A percentile compares a stretch with the other conserved stretches of the same genome.
These are phyloP conservation scores for Thunnus albacares DNA, from an alignment of 2,797 vertebrate species.

Conservation along the genomic window DNA sequence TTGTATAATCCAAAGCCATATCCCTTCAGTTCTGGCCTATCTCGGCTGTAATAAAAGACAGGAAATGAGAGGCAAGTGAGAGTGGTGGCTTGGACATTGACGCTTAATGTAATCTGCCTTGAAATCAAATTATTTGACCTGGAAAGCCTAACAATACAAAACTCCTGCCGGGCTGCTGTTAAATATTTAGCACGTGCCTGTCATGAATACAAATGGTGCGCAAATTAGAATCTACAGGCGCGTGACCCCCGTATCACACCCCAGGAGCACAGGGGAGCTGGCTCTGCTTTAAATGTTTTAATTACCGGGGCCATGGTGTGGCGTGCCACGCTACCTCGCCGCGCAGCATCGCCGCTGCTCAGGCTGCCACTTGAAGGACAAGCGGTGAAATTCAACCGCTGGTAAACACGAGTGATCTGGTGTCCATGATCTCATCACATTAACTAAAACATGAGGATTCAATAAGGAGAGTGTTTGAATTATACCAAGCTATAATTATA, in stretches of 20 bases:
- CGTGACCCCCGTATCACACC: conserved; percentile 95
- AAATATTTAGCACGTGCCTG: conserved; percentile 95
- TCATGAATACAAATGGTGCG: conserved; percentile 98
- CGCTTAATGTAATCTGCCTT: conserved; percentile 94
- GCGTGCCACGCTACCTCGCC: conserved; percentile 62
- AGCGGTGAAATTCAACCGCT: conserved; percentile 84
- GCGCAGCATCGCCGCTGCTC: conserved; percentile 38
- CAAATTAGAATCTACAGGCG: conserved; percentile 99
- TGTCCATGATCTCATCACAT: conserved; percentile 76
- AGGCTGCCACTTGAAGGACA: conserved; percentile 90
- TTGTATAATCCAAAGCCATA: conserved; percentile 74
- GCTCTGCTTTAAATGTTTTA: conserved; percentile 95
- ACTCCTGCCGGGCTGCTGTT: conserved; percentile 93
- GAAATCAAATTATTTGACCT: conserved; percentile 99
- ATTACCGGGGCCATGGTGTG: conserved; percentile 90
- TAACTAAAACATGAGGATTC: conserved; percentile 73
- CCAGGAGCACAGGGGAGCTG: conserved; percentile 87
- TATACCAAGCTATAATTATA: conserved; percentile 69
- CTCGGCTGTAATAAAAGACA: conserved; percentile 81
- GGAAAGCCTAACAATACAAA: conserved; percentile 90
- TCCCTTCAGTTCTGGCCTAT: conserved; percentile 79
- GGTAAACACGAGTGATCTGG: conserved; percentile 80
- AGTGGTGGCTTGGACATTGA: conserved; percentile 92
- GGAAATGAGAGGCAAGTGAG: conserved; percentile 84
- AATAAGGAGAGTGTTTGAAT: conserved; percentile 62